Conservation (phyloP, 2,113 vertebrate genomes). For the Nesospiza acunhae region DNA sequence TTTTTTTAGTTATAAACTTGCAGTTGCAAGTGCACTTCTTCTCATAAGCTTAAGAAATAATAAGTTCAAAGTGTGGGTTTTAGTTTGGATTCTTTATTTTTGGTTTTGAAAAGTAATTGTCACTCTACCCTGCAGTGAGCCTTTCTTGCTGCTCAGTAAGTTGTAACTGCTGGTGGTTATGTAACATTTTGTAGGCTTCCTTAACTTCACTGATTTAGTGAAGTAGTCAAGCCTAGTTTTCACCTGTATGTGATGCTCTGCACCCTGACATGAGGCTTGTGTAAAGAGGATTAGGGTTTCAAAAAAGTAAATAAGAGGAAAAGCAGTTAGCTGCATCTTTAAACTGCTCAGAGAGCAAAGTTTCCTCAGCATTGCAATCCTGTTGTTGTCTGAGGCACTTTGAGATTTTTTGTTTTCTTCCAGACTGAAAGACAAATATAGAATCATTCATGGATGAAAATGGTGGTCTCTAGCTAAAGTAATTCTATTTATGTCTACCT, state of each 20-base stretch:
- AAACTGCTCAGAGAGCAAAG: constrained; percentile 44
- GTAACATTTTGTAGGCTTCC: neutral
- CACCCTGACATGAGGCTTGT: neutral
- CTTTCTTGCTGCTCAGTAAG: neutral
- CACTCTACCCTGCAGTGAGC: neutral
- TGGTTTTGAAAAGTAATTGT: neutral
- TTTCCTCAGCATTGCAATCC: constrained; percentile 9
- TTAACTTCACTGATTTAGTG: neutral
- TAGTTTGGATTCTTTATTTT: neutral
- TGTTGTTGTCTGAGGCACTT: constrained; percentile 1
- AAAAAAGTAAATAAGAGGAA: neutral
- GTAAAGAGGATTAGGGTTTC: neutral
- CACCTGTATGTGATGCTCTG: neutral
- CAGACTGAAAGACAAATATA: constrained; percentile 26
- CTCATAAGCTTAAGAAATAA: neutral
- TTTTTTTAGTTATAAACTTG: neutral
- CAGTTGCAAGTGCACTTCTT: neutral
- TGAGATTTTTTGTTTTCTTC: constrained; percentile 3
- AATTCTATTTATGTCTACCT: neutral
- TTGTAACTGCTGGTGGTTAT: neutral
- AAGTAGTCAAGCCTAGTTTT: neutral
- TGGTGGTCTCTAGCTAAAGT: neutral
- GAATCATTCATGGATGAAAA: neutral
- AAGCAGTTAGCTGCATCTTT: constrained; percentile 62
- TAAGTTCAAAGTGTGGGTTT: neutral